Evolutionary conservation across 2,797 vertebrate species (phyloP), one percentile per base, ranked within the genome.

Genomic region (Vespertilio murinus): DNA sequence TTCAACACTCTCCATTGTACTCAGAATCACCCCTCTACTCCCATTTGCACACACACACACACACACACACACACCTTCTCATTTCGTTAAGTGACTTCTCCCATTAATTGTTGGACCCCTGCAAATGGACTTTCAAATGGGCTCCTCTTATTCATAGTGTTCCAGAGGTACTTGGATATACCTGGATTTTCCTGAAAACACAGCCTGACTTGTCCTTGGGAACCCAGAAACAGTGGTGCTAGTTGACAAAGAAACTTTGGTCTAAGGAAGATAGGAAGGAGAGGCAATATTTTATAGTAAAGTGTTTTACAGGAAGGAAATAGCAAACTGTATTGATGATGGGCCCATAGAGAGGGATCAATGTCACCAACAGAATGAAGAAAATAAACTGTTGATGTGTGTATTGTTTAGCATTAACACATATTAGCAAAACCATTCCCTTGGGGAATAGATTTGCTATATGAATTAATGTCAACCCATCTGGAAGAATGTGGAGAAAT

Each of bases 261-360:
- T 64, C 80, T 54, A 38, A 78, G 71, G 30, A 85, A 86, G 85
- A 93, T 4, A 52, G 38, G 35, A 56, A 52, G 64, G n/a, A 47
- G 86, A 87, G 61, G 45, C 47, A 38, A 38, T 28, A 18, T 59
- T 89, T n/a, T 79, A 45, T 7, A 71, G 10, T 23, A 49, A 70
- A 81, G 49, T 78, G 8, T 67, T 93, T 40, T 56, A 40, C 20
- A 91, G 61, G n/a, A 74, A 70, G 84, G 86, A 89, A 83, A 75
- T 20, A 73, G 54, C 2, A 69, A 86, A 28, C 18, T 17, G 35
- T 79, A 86, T 33, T 52, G 73, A 90, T 81, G 25, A 42, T 8
- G 0, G 25, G 47, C 33, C 74, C 9, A 4, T 1, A 20, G 74
- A 71, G 61, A 25, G 59, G 28, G 28, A 13, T 59, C 52, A 20